Evolutionary conservation across 2,113 vertebrate species (phyloP).

Genomic region (Aspidoscelis tigris): DNA sequence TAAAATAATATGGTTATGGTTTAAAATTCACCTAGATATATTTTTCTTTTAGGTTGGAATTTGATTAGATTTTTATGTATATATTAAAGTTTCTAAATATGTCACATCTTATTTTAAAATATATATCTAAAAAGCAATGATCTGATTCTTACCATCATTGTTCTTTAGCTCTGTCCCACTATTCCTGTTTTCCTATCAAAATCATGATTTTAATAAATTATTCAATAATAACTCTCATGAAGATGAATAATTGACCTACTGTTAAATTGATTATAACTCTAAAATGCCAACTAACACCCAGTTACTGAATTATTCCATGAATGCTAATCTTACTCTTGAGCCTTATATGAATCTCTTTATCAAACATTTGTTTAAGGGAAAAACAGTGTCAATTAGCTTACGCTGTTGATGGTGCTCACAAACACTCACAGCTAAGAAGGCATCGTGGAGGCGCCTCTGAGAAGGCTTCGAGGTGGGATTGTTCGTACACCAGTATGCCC

Average conservation of each 20-base stretch:
- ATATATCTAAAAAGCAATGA: not conserved
- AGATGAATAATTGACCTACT: slow-evolving; percentile 55
- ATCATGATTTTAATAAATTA: slow-evolving; percentile 59
- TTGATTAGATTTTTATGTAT: not conserved
- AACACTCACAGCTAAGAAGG: no score
- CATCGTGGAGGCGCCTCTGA: no score
- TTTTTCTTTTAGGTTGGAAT: not conserved
- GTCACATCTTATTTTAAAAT: not conserved
- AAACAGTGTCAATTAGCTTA: no score
- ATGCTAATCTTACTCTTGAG: no score
- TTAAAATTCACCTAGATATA: not conserved
- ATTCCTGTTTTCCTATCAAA: slow-evolving; percentile 38
- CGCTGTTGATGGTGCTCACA: no score
- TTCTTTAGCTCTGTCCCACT: not conserved
- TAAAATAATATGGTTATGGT: not conserved
- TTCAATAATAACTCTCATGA: slow-evolving; percentile 45
- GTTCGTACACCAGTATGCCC: no score
- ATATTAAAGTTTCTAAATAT: not conserved
- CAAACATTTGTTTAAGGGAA: no score
- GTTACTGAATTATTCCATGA: slow-evolving; percentile 1
- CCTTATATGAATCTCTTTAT: no score
- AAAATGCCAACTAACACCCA: slow-evolving; percentile 22
- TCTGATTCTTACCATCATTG: not conserved
- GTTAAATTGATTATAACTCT: slow-evolving; percentile 49
- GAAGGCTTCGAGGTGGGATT: no score